These are phyloP conservation scores for Mirounga angustirostris DNA, from an alignment of 2,113 vertebrate species.

Conservation along the genomic window DNA sequence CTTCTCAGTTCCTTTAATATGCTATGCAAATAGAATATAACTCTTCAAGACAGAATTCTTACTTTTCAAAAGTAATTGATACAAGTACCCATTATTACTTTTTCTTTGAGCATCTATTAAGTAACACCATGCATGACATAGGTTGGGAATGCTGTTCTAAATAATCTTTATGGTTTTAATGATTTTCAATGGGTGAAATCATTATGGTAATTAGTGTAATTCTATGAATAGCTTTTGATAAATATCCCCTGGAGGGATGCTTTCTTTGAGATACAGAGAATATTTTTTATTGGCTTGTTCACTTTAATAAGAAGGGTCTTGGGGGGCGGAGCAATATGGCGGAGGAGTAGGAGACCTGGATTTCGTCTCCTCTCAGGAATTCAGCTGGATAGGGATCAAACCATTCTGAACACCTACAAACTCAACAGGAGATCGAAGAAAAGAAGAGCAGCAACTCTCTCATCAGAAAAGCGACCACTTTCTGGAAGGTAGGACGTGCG, in stretches of 20 bases:
- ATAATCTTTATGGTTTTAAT: slow-evolving; percentile 20
- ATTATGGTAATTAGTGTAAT: neutral
- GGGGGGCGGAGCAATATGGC: too few relatives aligned
- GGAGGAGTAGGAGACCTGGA: too few relatives aligned
- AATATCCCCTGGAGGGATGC: neutral
- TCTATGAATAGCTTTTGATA: slow-evolving; percentile 37
- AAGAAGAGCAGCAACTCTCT: too few relatives aligned
- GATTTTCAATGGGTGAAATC: neutral
- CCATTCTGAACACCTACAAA: too few relatives aligned
- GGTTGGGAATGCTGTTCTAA: neutral
- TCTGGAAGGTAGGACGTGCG: too few relatives aligned
- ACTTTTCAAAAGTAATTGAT: slow-evolving; percentile 55
- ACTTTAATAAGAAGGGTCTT: neutral
- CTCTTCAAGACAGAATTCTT: neutral
- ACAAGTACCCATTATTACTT: neutral
- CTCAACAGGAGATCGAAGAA: too few relatives aligned
- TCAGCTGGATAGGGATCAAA: too few relatives aligned
- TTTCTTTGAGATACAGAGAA: slow-evolving; percentile 22
- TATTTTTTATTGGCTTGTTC: slow-evolving; percentile 55
- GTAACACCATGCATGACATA: neutral
- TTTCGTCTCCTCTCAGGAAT: too few relatives aligned
- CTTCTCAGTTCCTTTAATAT: neutral
- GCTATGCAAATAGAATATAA: neutral
- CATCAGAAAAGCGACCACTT: too few relatives aligned
- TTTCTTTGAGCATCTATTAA: slow-evolving; percentile 25